A percentile compares a stretch with the other conserved stretches of the same genome.
Conservation (phyloP, 1,140 invertebrate genomes). For the Homarus americanus region DNA sequence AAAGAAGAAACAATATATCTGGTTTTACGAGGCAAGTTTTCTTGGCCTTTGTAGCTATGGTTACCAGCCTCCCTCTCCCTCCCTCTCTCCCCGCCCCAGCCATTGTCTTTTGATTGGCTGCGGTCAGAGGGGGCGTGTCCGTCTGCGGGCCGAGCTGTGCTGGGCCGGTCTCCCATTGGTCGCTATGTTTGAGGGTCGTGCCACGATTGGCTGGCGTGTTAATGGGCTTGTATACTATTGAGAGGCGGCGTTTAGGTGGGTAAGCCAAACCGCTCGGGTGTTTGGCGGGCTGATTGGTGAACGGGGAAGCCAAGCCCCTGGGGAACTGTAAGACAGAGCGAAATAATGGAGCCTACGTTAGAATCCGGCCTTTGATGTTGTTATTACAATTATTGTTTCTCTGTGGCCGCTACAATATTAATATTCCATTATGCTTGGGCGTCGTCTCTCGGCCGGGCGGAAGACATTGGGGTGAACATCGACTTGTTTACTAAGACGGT, state of each 20-base stretch:
- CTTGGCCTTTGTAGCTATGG: slow-evolving; percentile 67
- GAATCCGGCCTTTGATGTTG: slow-evolving; percentile 58
- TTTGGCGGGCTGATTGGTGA: slow-evolving; percentile 44
- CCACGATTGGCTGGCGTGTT: slow-evolving; percentile 10
- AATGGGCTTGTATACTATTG: slow-evolving; percentile 40
- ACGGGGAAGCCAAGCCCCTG: slow-evolving; percentile 2
- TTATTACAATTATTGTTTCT: slow-evolving; percentile 70
- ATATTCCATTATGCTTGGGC: slow-evolving; percentile 51
- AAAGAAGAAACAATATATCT: slow-evolving; percentile 68
- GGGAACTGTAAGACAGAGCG: slow-evolving; percentile 42
- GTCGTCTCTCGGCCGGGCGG: not conserved
- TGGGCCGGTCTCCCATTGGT: slow-evolving; percentile 13
- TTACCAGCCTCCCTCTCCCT: slow-evolving; percentile 37
- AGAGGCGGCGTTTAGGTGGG: slow-evolving; percentile 4
- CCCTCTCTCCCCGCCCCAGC: slow-evolving; percentile 1
- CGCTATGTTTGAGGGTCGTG: not conserved
- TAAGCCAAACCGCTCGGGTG: slow-evolving; percentile 1
- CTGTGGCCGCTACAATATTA: slow-evolving; percentile 72
- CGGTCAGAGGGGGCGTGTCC: slow-evolving; percentile 35
- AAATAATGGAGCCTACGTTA: slow-evolving; percentile 58
- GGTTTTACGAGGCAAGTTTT: slow-evolving; percentile 64
- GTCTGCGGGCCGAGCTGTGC: not conserved
- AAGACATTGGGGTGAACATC: not conserved
- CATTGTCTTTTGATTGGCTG: slow-evolving; percentile 62
- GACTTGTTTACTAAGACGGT: not conserved